A percentile compares a stretch with the other conserved stretches of the same genome.
Evolutionary conservation across 2,888 invertebrate species (phyloP).

Genomic region (Griposia aprilina): DNA sequence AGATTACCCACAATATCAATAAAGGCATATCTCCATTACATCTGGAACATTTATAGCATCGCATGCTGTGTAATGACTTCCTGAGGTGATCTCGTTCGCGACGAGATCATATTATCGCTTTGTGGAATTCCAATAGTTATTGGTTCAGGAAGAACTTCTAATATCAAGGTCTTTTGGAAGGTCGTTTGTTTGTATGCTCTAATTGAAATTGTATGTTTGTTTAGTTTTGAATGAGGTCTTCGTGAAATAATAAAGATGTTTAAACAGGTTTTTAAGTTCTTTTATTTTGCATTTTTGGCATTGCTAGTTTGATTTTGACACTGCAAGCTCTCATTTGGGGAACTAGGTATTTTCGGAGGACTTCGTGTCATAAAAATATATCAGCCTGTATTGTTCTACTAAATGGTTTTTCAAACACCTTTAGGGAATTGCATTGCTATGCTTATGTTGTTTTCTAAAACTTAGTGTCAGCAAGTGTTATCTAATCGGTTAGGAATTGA

Average conservation of each 20-base stretch:
- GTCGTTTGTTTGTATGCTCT: slow-evolving; percentile 16
- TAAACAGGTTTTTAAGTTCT: background rate
- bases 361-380: background rate
- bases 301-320: background rate
- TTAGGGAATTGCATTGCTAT: background rate
- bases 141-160: slow-evolving; percentile 63
- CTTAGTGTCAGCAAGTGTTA: background rate
- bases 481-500: background rate
- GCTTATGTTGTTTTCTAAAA: background rate
- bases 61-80: slow-evolving; percentile 57
- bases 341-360: background rate
- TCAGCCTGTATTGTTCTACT: background rate
- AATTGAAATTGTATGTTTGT: slow-evolving; percentile 25
- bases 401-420: background rate
- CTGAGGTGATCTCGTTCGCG: slow-evolving; percentile 57
- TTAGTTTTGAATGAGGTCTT: background rate
- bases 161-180: slow-evolving; percentile 62
- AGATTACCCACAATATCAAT: slow-evolving; percentile 49
- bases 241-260: background rate
- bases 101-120: slow-evolving; percentile 53
- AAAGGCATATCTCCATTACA: slow-evolving; percentile 53
- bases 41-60: slow-evolving; percentile 57
- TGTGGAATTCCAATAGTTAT: slow-evolving; percentile 63
- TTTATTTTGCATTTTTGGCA: background rate
- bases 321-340: background rate